Base-by-base conservation (phyloP, 1,140 invertebrate genomes). In the Anastatus disparis region DNA sequence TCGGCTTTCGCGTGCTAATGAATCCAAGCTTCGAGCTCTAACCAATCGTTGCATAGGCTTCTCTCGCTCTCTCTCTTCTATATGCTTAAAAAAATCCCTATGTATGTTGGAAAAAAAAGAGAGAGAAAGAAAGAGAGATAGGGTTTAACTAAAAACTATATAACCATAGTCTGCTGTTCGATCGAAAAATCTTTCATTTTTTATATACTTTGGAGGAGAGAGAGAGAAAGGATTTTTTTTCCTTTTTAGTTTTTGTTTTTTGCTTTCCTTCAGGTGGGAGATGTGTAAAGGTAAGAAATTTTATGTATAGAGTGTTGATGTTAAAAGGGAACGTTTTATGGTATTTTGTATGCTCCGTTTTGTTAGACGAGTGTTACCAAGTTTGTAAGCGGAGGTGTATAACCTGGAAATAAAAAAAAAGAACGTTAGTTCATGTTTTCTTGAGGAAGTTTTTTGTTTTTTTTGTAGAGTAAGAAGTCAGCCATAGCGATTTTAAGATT, bases 1-100 rank as follows among this genome's bases (percentile, higher is more conserved):
- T 83, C 72, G 75, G 63, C 56, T 62, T 56, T 52, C 76, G 74
- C 75, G 75, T 74, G 77, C 77, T 83, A 83, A 83, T 83, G 82
- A 83, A 82, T 81, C 82, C 76, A 72, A 82, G 79, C 73, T n/a
- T n/a, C 76, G 72, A 55, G 70, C 73, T 69, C 76, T n/a, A 58
- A 74, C 82, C 82, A 83, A 83, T 83, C 72, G 75, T 3, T n/a
- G n/a, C n/a, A n/a, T n/a, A n/a, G n/a, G n/a, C n/a, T n/a, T n/a
- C n/a, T n/a, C n/a, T n/a, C n/a, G n/a, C n/a, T n/a, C n/a, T n/a
- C n/a, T n/a, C n/a, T n/a, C n/a, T n/a, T n/a, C n/a, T n/a, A n/a
- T n/a, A n/a, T n/a, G n/a, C n/a, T n/a, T n/a, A n/a, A n/a, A n/a
- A n/a, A n/a, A n/a, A n/a, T n/a, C n/a, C n/a, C n/a, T n/a, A n/a